phyloP scores from a whole-genome alignment of 2,113 vertebrate genomes.

The Neomonachus schauinslandi region DNA sequence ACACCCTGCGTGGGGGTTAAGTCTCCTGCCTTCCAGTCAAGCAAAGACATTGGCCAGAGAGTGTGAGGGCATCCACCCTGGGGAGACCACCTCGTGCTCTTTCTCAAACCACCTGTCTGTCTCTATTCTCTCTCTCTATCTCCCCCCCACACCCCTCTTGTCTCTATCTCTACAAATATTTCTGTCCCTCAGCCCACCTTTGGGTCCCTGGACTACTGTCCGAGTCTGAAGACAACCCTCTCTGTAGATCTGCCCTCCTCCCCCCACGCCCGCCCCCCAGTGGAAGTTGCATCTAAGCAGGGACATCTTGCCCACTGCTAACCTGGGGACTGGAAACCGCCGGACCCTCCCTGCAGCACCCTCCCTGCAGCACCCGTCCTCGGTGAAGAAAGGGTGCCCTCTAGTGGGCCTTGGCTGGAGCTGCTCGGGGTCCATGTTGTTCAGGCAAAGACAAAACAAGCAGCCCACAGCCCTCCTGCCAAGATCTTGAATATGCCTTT shows the following conservation, averaged over 20 bases:
- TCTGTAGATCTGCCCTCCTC: neutral
- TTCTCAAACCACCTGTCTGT: no score
- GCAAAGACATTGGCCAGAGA: neutral
- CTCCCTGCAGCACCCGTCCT: neutral
- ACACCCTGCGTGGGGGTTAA: rapidly evolving
- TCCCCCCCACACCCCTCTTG: no score
- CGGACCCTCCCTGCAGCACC: neutral
- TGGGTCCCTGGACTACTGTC: neutral
- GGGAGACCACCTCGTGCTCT: rapidly evolving
- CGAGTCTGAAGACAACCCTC: neutral
- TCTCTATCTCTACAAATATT: no score
- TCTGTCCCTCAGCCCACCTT: neutral
- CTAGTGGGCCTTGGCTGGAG: slow-evolving; percentile 74
- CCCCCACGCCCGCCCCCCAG: no score
- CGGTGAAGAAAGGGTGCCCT: slow-evolving; percentile 81
- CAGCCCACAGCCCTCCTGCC: neutral
- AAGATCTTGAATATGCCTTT: slow-evolving; percentile 44
- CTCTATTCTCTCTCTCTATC: neutral
- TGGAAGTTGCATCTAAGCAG: neutral
- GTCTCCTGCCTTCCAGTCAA: neutral
- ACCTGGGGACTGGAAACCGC: rapidly evolving
- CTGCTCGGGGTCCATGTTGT: neutral
- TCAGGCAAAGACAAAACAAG: slow-evolving; percentile 68
- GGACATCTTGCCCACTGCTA: rapidly evolving
- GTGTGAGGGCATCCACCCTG: neutral